Percentiles rank a stretch among this genome's conserved stretches.
Evolutionary conservation across 2,888 invertebrate genomes (phyloP).

Genomic region (Lacanobia oleracea): DNA sequence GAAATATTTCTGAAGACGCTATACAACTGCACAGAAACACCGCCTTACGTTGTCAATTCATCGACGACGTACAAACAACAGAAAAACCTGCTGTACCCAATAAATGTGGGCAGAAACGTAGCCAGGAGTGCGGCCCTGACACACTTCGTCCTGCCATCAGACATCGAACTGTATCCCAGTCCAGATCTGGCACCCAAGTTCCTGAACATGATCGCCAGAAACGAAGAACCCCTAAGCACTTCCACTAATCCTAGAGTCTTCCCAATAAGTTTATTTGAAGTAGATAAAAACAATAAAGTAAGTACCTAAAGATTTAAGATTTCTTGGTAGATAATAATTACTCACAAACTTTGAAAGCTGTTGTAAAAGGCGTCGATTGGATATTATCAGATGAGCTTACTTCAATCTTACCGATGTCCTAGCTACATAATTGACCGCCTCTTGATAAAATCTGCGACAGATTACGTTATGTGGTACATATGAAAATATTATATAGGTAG

Average conservation of each 20-base stretch:
- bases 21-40: slow-evolving; percentile 93
- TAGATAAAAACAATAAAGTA: slow-evolving; percentile 90
- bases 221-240: slow-evolving; percentile 91
- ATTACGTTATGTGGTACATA: too few relatives aligned
- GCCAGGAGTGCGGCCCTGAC: slow-evolving; percentile 96
- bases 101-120: slow-evolving; percentile 97
- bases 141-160: slow-evolving; percentile 95
- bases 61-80: slow-evolving; percentile 94
- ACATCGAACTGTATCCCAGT: slow-evolving; percentile 97
- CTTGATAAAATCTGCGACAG: neutral
- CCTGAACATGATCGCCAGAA: slow-evolving; percentile 95
- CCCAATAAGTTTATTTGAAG: slow-evolving; percentile 97
- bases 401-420: neutral
- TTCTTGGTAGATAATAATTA: neutral
- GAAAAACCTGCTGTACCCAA: slow-evolving; percentile 96
- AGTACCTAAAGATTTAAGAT: slow-evolving; percentile 70
- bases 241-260: slow-evolving; percentile 93
- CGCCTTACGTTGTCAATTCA: slow-evolving; percentile 92
- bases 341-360: neutral
- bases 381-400: neutral
- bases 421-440: neutral
- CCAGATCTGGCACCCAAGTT: slow-evolving; percentile 95
- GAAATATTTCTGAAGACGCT: slow-evolving; percentile 91
- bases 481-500: too few relatives aligned
- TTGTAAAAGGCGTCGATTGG: neutral